Base-by-base conservation (phyloP, 2,113 vertebrate species). In the Callocephalon fimbriatum region DNA sequence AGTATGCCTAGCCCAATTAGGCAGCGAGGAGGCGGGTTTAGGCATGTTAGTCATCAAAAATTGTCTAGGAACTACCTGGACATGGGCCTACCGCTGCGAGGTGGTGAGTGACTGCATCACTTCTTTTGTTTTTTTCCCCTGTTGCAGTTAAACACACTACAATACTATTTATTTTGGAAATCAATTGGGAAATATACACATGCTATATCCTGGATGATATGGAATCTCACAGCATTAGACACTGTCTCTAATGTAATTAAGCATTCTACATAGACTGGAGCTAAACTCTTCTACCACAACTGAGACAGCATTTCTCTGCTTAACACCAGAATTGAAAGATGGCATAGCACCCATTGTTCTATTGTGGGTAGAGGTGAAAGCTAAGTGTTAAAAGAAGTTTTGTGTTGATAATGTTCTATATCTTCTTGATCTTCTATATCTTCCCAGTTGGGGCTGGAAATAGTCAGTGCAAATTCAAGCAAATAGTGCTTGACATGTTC, bases 271-370 rank as follows among this genome's bases (percentile, higher is more conserved):
- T 2, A 44, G 50, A 22, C 15, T 38, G 15, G 18, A 93, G 35
- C 44, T 47, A 25, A 94, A 29, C 23, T 27, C 8, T 75, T 71
- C 47, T n/a, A 81, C 38, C 26, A 15, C 26, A 91, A 20, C 4
- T 15, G 23, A 54, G 38, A 71, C 3, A 22, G 18, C 0, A 0
- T 40, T 77, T 58, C 27, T 82, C 50, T 58, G 27, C 12, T 62
- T 22, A 77, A 54, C 61, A 59, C 26, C 11, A 70, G 22, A 90
- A 59, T 0, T 25, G 37, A 90, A 68, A 48, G 62, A 72, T n/a
- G 35, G 40, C 37, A 70, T 10, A 15, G 32, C 10, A 44, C 5
- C 35, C 35, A 40, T 27, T 75, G 38, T 38, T 87, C 12, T 35
- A 20, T 17, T 25, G 35, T 16, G 31, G 13, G n/a, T 61, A 22